Evolutionary conservation across 2,113 vertebrate genomes (phyloP), one percentile per base, ranked within the genome.

Genomic region (Brachyhypopomus gauderio): DNA sequence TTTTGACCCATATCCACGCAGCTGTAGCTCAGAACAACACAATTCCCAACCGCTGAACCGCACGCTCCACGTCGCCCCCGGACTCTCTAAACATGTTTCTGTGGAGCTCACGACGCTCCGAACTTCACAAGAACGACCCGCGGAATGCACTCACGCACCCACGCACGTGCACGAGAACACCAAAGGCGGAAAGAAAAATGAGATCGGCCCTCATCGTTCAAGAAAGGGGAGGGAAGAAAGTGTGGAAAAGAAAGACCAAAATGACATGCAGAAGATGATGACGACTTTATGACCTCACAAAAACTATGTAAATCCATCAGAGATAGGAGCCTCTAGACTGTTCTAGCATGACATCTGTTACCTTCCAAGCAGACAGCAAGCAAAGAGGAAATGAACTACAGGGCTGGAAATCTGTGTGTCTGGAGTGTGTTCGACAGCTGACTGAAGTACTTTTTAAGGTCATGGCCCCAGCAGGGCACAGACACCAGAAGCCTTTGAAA

Each of bases 381-480:
- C 5, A 55, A 19, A 73, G 25, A 14, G 22, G n/a, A 73, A 16
- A 72, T 23, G 1, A 55, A 79, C 69, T 48, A 48, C 4, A 58
- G 30, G 45, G 23, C 41, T 58, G 48, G 67, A 71, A 79, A 79
- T 55, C 30, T 67, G 56, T 72, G 30, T 63, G 23, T 63, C 78
- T 72, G 70, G 41, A 80, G 25, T 60, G 56, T 62, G 78, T 72
- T 79, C 27, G 45, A 62, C 59, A 80, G 11, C 45, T 64, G 70
- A 64, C 69, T 6, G 14, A 11, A 67, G 41, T 41, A 72, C 7
- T 20, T 79, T 79, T 9, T 38, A 63, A 17, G 16, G 4, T 67
- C 27, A 52, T 52, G 12, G 45, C 12, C 12, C 45, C 45, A 52
- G 45, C 9, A 52, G 9, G 45, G 45, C 41, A 41, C 5, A 41